Conservation (phyloP, 2,888 invertebrate genomes). For the Polia nebulosa region DNA sequence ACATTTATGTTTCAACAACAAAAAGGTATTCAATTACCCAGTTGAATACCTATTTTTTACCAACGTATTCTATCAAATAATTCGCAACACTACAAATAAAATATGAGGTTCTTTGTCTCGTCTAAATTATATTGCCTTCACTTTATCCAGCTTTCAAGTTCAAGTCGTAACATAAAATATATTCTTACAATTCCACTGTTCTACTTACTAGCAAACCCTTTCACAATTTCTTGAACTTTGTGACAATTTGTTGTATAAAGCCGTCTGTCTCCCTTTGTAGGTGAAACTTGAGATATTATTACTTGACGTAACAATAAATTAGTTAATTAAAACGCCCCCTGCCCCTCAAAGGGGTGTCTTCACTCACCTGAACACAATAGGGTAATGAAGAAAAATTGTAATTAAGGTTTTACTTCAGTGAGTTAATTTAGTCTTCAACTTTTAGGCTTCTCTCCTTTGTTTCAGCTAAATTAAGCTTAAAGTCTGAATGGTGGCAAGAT, state of each 20-base stretch:
- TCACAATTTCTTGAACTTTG: constrained; percentile 44
- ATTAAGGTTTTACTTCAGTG: constrained; percentile 56
- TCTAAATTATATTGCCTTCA: constrained; percentile 24
- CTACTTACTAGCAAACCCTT: constrained; percentile 37
- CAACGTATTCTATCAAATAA: constrained; percentile 1
- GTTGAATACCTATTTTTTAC: too few species aligned
- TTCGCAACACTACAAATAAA: constrained; percentile 13
- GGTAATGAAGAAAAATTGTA: constrained; percentile 66
- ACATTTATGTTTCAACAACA: background rate
- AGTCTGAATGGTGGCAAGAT: background rate
- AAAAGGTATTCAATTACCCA: too few species aligned
- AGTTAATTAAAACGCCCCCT: constrained; percentile 58
- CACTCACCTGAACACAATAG: constrained; percentile 60
- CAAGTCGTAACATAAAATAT: constrained; percentile 35
- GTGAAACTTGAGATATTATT: constrained; percentile 59
- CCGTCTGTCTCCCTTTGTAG: constrained; percentile 47
- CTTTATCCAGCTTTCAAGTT: constrained; percentile 30
- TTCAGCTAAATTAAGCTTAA: constrained; percentile 12
- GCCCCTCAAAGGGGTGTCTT: constrained; percentile 41
- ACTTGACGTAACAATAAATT: constrained; percentile 63
- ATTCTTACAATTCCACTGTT: constrained; percentile 21
- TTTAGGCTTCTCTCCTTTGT: constrained; percentile 35
- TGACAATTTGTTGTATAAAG: constrained; percentile 62
- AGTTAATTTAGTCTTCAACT: constrained; percentile 41
- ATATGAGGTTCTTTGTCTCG: constrained; percentile 8